Evolutionary conservation across 2,888 invertebrate genomes (phyloP).

Genomic region (Malthinus seriepunctatus): DNA sequence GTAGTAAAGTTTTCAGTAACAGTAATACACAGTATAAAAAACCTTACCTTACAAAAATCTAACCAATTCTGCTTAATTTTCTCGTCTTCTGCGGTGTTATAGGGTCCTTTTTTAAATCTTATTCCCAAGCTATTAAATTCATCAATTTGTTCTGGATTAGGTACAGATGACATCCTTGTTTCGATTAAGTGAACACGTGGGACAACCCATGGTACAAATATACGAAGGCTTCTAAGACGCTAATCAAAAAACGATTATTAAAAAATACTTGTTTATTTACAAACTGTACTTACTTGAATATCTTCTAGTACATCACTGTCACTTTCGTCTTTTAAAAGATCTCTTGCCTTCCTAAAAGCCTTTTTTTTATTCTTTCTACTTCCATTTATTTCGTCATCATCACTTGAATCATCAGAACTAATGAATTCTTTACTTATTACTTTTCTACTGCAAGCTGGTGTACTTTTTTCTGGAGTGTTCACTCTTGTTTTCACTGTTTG

Average conservation of each 20-base stretch:
- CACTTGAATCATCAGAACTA: too few species aligned
- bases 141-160: neutral
- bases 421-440: too few species aligned
- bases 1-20: neutral
- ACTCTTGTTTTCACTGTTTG: too few species aligned
- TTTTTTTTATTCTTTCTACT: too few species aligned
- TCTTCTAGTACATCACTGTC: too few species aligned
- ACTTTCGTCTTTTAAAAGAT: too few species aligned
- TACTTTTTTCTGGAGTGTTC: too few species aligned
- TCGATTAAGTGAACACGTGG: neutral
- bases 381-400: too few species aligned
- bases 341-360: too few species aligned
- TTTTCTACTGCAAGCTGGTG: too few species aligned
- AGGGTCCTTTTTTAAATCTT: constrained; percentile 3
- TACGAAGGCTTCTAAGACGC: neutral
- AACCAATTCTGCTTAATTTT: constrained; percentile 9
- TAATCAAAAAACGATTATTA: neutral
- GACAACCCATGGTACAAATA: neutral
- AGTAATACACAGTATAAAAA: neutral
- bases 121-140: neutral
- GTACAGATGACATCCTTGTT: constrained; percentile 6
- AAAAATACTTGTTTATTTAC: too few species aligned
- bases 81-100: constrained; percentile 5
- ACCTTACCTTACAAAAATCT: constrained; percentile 8
- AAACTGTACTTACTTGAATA: too few species aligned